phyloP scores from a whole-genome alignment of 2,888 invertebrate species.

The Ariolimax columbianus region DNA sequence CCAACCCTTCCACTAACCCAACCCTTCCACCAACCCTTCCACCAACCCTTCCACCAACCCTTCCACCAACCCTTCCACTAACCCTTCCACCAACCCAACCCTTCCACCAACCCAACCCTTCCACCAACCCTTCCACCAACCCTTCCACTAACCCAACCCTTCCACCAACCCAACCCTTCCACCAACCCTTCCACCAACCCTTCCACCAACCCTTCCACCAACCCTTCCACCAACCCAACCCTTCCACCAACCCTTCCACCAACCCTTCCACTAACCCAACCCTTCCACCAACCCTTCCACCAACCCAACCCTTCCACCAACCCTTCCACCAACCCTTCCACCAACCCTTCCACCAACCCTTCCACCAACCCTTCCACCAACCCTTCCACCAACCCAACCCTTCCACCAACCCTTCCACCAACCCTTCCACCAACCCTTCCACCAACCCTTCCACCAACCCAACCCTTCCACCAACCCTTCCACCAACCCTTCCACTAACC shows the following conservation, averaged over 20 bases:
- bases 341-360: too few relatives aligned
- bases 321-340: too few relatives aligned
- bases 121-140: neutral
- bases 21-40: too few relatives aligned
- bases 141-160: too few relatives aligned
- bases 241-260: neutral
- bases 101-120: too few relatives aligned
- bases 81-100: too few relatives aligned
- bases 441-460: neutral
- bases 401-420: too few relatives aligned
- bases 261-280: too few relatives aligned
- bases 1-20: too few relatives aligned
- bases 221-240: neutral
- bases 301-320: neutral
- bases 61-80: too few relatives aligned
- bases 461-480: neutral
- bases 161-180: neutral
- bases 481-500: too few relatives aligned
- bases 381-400: neutral
- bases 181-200: neutral
- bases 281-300: neutral
- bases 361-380: neutral
- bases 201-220: neutral
- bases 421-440: too few relatives aligned
- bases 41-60: neutral